phyloP scores from a whole-genome alignment of 2,888 invertebrate species.

The Pyrrhosoma nymphula region DNA sequence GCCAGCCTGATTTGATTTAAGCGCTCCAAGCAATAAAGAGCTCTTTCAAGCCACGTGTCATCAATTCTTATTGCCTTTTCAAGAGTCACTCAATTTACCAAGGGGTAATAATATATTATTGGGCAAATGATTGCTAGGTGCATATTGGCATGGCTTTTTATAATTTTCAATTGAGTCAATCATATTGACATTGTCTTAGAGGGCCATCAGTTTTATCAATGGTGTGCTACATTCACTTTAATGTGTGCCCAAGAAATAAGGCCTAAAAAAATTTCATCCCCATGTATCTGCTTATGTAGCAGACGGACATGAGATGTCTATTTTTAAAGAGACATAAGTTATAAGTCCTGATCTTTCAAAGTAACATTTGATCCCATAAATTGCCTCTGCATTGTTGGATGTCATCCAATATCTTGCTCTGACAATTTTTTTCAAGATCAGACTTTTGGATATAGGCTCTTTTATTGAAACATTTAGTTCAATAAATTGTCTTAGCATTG shows the following conservation, averaged over 20 bases:
- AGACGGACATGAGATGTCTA: not conserved
- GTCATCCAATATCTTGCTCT: constrained; percentile 50
- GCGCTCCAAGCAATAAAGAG: not conserved
- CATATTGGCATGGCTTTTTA: not conserved
- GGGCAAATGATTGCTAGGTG: not conserved
- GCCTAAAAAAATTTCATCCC: not conserved
- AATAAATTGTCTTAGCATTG: not conserved
- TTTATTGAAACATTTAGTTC: no score
- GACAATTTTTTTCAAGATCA: constrained; percentile 49
- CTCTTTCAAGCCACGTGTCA: constrained; percentile 29
- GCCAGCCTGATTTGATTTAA: not conserved
- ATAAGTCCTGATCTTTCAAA: not conserved
- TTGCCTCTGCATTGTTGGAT: constrained; percentile 57
- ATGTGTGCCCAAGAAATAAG: constrained; percentile 1
- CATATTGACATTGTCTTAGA: not conserved
- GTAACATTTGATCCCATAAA: not conserved
- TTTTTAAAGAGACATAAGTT: not conserved
- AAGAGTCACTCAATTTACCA: constrained; percentile 7
- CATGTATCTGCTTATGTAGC: not conserved
- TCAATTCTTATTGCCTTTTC: not conserved
- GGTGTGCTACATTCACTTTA: not conserved
- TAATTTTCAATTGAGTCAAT: not conserved
- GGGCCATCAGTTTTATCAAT: constrained; percentile 6
- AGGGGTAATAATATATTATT: constrained; percentile 10
- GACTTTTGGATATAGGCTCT: not conserved